Conservation (phyloP, 2,888 invertebrate genomes). For the Melinaea marsaeus region DNA sequence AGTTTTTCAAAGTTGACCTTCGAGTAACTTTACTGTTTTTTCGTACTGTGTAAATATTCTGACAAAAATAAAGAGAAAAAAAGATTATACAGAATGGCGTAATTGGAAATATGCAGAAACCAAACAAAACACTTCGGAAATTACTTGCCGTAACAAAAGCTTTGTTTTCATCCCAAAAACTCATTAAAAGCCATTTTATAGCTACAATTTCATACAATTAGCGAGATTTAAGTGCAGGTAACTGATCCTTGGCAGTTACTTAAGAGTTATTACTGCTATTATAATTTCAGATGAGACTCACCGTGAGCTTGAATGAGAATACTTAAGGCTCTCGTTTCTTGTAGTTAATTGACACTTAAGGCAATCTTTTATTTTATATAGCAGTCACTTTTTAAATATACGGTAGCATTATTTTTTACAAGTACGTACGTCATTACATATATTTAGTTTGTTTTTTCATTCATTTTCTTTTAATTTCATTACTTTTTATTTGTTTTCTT, state of each 20-base stretch:
- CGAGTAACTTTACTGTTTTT: not conserved
- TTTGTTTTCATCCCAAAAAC: conserved; percentile 5
- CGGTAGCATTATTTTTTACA: no score
- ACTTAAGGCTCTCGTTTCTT: not conserved
- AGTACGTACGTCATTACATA: not conserved
- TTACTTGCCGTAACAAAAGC: not conserved
- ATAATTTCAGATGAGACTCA: conserved; percentile 24
- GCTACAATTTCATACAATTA: conserved; percentile 9
- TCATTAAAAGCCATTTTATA: conserved; percentile 6
- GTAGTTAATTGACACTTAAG: conserved; percentile 3
- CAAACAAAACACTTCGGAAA: not conserved
- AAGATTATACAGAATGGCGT: not conserved
- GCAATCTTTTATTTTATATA: conserved; percentile 1
- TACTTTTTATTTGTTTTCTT: no score
- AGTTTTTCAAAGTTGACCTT: not conserved
- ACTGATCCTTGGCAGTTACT: conserved; percentile 18
- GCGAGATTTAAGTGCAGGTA: conserved; percentile 20
- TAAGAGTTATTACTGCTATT: conserved; percentile 23
- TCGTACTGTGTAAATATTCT: not conserved
- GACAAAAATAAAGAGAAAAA: not conserved
- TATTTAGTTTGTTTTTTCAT: not conserved
- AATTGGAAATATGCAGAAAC: not conserved
- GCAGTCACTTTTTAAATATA: not conserved
- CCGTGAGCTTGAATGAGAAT: conserved; percentile 6
- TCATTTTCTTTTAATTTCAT: not conserved